Conservation (phyloP, 2,113 vertebrate genomes). For the Nymphicus hollandicus region DNA sequence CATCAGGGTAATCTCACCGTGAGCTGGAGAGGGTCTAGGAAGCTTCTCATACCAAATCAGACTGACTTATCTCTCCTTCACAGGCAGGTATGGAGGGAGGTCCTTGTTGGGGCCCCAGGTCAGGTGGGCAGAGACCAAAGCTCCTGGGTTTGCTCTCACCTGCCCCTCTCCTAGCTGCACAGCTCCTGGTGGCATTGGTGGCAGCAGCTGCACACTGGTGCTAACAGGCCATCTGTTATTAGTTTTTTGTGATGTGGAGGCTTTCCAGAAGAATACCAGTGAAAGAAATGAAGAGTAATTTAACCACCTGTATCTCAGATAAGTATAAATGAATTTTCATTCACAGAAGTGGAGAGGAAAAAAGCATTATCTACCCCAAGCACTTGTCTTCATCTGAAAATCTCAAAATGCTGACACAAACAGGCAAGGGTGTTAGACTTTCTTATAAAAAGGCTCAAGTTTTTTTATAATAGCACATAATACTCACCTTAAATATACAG, state of each 20-base stretch:
- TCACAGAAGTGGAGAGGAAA: not conserved
- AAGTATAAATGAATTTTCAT: not conserved
- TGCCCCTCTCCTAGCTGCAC: not conserved
- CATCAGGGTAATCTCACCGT: rapidly evolving
- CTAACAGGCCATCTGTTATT: no score
- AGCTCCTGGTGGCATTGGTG: not conserved
- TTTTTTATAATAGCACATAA: not conserved
- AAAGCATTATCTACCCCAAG: not conserved
- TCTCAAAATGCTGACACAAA: not conserved
- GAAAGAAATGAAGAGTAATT: not conserved
- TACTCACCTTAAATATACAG: not conserved
- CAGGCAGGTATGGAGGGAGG: not conserved
- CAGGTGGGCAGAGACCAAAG: not conserved
- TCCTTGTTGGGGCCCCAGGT: not conserved
- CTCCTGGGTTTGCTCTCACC: rapidly evolving
- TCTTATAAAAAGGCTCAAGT: not conserved
- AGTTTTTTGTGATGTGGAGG: not conserved
- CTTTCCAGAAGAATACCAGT: not conserved
- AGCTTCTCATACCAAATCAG: not conserved
- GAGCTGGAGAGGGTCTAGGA: not conserved
- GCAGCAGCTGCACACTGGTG: not conserved
- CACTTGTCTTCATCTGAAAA: not conserved
- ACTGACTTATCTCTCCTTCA: not conserved
- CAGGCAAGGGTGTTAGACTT: not conserved
- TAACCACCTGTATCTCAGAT: not conserved